Conservation (phyloP, 2,888 invertebrate species). For the Dinocampus coccinellae region DNA sequence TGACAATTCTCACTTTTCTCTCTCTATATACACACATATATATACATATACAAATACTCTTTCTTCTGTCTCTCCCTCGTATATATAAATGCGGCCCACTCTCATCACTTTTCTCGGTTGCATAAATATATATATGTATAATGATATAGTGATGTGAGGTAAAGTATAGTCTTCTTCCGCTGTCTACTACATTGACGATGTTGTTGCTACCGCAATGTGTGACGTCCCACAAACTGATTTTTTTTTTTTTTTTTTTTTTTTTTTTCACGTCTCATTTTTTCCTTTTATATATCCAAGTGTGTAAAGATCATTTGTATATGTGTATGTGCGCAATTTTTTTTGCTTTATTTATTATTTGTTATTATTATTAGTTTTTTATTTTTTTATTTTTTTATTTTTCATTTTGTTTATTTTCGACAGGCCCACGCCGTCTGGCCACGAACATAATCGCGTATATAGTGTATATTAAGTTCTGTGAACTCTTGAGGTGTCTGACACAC, state of each 20-base stretch:
- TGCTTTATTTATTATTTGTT: not conserved
- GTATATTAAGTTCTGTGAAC: constrained; percentile 20
- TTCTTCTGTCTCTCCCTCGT: no score
- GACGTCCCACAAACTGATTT: not conserved
- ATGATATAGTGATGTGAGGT: no score
- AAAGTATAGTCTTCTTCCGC: not conserved
- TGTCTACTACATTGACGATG: not conserved
- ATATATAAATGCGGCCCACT: constrained; percentile 17
- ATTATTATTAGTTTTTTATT: no score
- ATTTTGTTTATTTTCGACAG: constrained; percentile 12
- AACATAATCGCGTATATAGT: not conserved
- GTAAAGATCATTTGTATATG: not conserved
- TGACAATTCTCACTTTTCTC: constrained; percentile 46
- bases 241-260: not conserved
- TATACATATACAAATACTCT: no score
- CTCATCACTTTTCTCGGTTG: constrained; percentile 14
- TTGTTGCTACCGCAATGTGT: not conserved
- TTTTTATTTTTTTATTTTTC: not conserved
- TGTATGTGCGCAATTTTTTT: no score
- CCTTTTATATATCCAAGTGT: constrained; percentile 16
- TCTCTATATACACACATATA: constrained; percentile 2
- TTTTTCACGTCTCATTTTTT: no score
- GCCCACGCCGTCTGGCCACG: constrained; percentile 32
- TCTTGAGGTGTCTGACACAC: constrained; percentile 22
- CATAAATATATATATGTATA: constrained; percentile 36